Evolutionary conservation across 2,888 invertebrate genomes (phyloP), one percentile per base, ranked within the genome.

Genomic region (Rhagonycha lutea): DNA sequence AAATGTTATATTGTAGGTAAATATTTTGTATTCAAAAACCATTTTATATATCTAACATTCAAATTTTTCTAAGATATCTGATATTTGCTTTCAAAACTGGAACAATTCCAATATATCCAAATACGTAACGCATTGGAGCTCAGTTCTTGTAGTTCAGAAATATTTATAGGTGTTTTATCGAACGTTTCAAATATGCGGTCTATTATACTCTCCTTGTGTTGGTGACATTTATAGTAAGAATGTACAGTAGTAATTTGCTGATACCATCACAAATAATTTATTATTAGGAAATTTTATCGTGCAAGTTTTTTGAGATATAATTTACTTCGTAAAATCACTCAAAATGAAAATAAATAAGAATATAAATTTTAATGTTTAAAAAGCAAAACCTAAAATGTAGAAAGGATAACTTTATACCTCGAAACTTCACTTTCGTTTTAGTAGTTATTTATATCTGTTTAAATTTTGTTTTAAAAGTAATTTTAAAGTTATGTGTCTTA

Each of bases 91-190:
- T 61, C 65, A 63, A 70, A 71, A 70, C 71, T 78, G 76, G 76
- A 78, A 72, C 73, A 73, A 67, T 74, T 78, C 78, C 78, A 78
- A 73, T 61, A 63, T 69, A 75, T 28, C 26, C 77, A 69, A 69
- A 72, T 75, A 61, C 73, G 65, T 68, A 76, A 76, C 76, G 76
- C 76, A 78, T 78, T 72, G 76, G 69, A 75, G 72, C 70, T 74
- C 76, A 61, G 63, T 23, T 23, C 63, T 65, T 74, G 69, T 68
- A 74, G 65, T 61, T 67, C 62, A 70, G 67, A 63, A 73, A 69
- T 76, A 76, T 76, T 76, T 76, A 76, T 76, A 76, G 76, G 73
- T 76, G 73, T 76, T 76, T 76, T 76, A 76, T 73, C 69, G 73
- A 76, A 76, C 73, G 76, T 73, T 76, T 76, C 76, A 74, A 76